Evolutionary conservation across 2,113 vertebrate species (phyloP), one percentile per base, ranked within the genome.

Genomic region (Ahaetulla prasina): DNA sequence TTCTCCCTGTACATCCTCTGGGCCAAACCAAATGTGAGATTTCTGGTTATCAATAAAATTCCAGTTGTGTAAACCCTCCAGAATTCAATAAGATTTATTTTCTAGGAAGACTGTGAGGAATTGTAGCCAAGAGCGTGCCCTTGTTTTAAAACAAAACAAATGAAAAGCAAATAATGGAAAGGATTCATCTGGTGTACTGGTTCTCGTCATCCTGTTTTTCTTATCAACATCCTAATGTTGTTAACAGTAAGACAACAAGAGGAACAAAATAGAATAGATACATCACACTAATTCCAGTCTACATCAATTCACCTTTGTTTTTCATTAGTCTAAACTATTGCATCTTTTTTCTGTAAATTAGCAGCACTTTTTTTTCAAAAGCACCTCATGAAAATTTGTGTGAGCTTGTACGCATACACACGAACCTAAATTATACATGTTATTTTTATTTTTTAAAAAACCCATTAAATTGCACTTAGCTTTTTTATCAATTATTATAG

Each of bases 1-100:
- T 86, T 68, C 92, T 96, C 93, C 96, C 91, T 91, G 91, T 93
- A 93, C 90, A 52, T 92, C 88, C 5, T 45, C 95, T 95, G 10
- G 60, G 30, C 27, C 91, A 87, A 63, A 35, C 45, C 12, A 91
- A 47, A 63, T 14, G 18, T 49, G 27, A 88, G 23, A 53, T 6
- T 60, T 39, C 25, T 43, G 60, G 53, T 35, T 87, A 63, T 39
- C 45, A 50, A 39, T 47, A 25, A 55, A 50, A 50, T 35, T 30
- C 84, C 4, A 87, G 49, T 7, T 43, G 20, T 57, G 43, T 86
- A 47, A 47, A 49, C 55, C 30, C 39, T 30, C 74, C 12, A 91
- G 84, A 85, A 39, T 54, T 84, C 80, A 91, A 23, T 35, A 85
- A n/a, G 30, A 86, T n/a, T 57, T 91, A 30, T 20, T 60, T 30